Conservation (phyloP, 2,797 vertebrate genomes). For the Lutjanus argentimaculatus region DNA sequence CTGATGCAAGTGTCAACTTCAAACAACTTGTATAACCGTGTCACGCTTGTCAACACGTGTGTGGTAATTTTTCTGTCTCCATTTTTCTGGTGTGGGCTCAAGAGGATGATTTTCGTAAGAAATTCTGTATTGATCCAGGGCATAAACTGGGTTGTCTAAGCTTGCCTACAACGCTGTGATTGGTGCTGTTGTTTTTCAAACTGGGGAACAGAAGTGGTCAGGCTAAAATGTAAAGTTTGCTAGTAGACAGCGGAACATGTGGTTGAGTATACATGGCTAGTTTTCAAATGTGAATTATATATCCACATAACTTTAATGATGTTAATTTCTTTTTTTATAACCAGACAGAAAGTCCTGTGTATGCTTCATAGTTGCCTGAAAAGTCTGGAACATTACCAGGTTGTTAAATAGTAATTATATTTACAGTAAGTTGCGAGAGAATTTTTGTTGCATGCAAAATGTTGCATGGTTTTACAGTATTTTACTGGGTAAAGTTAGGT, state of each 20-base stretch:
- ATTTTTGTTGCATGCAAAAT: not conserved
- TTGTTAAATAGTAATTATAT: not conserved
- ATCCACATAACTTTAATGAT: not conserved
- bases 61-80: too few relatives aligned
- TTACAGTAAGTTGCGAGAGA: not conserved
- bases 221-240: not conserved
- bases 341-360: too few relatives aligned
- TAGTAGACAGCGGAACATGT: not conserved
- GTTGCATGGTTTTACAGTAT: constrained; percentile 3
- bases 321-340: not conserved
- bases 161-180: too few relatives aligned
- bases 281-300: constrained; percentile 11
- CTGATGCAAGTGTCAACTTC: not conserved
- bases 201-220: too few relatives aligned
- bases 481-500: not conserved
- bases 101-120: not conserved
- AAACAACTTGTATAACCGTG: not conserved
- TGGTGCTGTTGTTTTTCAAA: too few relatives aligned
- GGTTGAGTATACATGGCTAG: not conserved
- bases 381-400: not conserved
- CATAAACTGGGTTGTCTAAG: too few relatives aligned
- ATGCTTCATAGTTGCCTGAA: not conserved
- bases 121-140: too few relatives aligned
- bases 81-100: too few relatives aligned
- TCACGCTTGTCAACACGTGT: not conserved